Evolutionary conservation across 2,797 vertebrate species (phyloP).

Genomic region (Coilia nasus): DNA sequence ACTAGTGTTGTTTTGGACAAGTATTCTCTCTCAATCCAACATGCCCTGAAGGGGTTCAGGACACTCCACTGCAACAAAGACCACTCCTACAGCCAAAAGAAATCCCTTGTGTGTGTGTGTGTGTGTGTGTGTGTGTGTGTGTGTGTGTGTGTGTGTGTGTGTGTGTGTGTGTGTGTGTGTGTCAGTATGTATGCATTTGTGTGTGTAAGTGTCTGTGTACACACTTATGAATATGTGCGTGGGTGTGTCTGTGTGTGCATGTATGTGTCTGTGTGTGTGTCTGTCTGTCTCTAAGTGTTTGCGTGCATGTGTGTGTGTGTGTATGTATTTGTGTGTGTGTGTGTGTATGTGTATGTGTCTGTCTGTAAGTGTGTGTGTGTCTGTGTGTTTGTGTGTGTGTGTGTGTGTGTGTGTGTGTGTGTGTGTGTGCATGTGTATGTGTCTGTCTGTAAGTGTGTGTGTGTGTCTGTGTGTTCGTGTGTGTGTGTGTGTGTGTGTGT

Average conservation of each 20-base stretch:
- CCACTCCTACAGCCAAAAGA: slow-evolving; percentile 35
- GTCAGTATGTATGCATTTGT: not conserved
- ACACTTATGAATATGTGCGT: not conserved
- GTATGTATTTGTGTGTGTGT: not conserved
- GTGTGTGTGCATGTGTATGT: not conserved
- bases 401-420: no score
- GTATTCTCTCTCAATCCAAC: slow-evolving; percentile 9
- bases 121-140: slow-evolving; percentile 27
- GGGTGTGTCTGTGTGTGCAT: not conserved
- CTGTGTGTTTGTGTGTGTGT: no score
- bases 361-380: no score
- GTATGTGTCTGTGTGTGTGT: slow-evolving; percentile 2
- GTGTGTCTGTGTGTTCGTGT: no score
- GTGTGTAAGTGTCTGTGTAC: not conserved
- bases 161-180: not conserved
- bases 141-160: not conserved
- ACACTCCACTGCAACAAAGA: slow-evolving; percentile 38
- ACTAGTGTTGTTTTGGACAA: not conserved
- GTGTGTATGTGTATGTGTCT: not conserved
- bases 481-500: no score
- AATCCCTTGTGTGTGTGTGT: slow-evolving; percentile 35
- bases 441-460: not conserved
- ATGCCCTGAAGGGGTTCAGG: slow-evolving; percentile 8
- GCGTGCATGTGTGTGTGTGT: not conserved
- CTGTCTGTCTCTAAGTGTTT: not conserved